These are phyloP conservation scores for Ophthalmotilapia sp. DNA, from an alignment of 2,113 vertebrate species.

Conservation along the genomic window DNA sequence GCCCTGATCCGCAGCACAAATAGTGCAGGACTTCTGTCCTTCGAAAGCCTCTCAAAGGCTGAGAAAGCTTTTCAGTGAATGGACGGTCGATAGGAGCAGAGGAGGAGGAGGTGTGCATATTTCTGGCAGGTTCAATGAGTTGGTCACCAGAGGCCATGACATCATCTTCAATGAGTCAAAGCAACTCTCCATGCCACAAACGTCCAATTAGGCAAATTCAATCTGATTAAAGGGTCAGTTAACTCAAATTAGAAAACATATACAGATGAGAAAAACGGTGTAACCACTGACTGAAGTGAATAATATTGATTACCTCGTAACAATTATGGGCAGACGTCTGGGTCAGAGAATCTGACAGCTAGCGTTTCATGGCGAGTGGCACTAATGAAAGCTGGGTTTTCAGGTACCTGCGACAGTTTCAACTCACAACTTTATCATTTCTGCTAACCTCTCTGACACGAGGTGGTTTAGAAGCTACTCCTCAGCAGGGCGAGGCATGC, in stretches of 20 bases:
- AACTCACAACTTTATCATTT: background rate
- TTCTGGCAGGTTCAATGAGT: background rate
- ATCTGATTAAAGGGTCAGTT: background rate
- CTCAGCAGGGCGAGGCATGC: background rate
- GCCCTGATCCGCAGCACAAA: constrained; percentile 38
- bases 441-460: background rate
- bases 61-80: constrained; percentile 7
- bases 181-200: background rate
- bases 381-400: background rate
- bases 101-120: background rate
- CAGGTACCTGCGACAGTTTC: background rate
- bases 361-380: background rate
- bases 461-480: background rate
- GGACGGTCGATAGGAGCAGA: background rate
- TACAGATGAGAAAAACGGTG: background rate
- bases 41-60: constrained; percentile 9
- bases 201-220: background rate
- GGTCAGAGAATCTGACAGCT: background rate
- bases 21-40: constrained; percentile 19
- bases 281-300: background rate
- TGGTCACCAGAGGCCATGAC: background rate
- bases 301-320: background rate
- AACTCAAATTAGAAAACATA: background rate
- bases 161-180: background rate
- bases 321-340: background rate